phyloP scores from a whole-genome alignment of 2,113 vertebrate species.

The Euleptes europaea region DNA sequence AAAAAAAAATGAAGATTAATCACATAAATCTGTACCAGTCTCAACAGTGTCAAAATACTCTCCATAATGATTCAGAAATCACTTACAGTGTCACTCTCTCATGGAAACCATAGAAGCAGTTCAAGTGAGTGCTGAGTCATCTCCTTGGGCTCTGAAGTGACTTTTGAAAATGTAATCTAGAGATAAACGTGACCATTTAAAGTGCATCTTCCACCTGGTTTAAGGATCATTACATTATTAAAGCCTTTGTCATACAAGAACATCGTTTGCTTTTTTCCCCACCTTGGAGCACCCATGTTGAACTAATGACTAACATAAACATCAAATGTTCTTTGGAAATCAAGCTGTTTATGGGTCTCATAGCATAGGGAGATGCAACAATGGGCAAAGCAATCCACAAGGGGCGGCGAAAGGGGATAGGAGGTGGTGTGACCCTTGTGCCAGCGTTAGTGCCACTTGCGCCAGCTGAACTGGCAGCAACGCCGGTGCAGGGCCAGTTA shows the following conservation, averaged over 20 bases:
- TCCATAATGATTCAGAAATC: not conserved
- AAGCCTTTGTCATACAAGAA: not conserved
- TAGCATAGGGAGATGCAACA: not conserved
- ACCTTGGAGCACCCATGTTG: not conserved
- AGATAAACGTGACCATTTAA: not conserved
- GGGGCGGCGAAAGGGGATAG: too few relatives aligned
- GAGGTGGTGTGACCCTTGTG: too few relatives aligned
- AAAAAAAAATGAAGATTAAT: not conserved
- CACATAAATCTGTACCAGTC: not conserved
- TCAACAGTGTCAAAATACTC: not conserved
- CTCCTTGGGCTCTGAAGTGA: not conserved
- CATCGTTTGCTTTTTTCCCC: not conserved
- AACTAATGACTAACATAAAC: slow-evolving; percentile 19
- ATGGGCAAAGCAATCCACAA: too few relatives aligned
- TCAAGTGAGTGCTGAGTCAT: not conserved
- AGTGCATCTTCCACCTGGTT: not conserved
- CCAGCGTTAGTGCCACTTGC: too few relatives aligned
- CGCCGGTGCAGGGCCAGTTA: too few relatives aligned
- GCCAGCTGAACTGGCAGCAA: too few relatives aligned
- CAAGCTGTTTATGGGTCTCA: slow-evolving; percentile 12
- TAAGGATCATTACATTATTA: not conserved
- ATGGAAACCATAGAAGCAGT: not conserved
- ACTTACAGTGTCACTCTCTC: not conserved
- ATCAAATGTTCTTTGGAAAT: slow-evolving; percentile 38
- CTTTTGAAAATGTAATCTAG: not conserved